These are phyloP conservation scores for Mesorhabditis belari DNA, from an alignment of 2,888 invertebrate genomes.

Conservation along the genomic window DNA sequence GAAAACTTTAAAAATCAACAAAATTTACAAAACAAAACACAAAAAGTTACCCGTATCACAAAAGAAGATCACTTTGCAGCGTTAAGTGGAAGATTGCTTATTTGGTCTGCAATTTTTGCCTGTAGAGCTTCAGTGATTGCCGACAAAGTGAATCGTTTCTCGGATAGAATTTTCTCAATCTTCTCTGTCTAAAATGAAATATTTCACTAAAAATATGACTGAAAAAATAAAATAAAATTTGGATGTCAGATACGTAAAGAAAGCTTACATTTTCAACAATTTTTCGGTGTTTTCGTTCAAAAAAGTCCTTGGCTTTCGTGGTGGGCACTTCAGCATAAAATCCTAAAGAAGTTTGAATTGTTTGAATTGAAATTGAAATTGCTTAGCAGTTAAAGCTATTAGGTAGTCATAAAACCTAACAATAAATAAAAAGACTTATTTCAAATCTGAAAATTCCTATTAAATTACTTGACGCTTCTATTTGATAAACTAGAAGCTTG, in stretches of 20 bases:
- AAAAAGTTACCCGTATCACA: neutral
- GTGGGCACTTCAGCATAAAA: neutral
- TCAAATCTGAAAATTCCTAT: too few species aligned
- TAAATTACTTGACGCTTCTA: too few species aligned
- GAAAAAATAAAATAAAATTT: too few species aligned
- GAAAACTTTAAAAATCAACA: too few species aligned
- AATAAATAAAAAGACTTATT: too few species aligned
- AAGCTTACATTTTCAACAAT: neutral
- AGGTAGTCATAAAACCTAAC: too few species aligned
- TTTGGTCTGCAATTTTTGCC: neutral
- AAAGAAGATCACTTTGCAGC: neutral
- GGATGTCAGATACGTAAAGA: too few species aligned
- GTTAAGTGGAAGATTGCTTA: neutral
- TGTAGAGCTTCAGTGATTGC: neutral
- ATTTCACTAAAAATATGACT: neutral
- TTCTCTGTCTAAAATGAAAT: neutral
- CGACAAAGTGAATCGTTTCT: neutral
- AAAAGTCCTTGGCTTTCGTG: neutral
- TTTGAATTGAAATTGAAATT: too few species aligned
- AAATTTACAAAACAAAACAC: neutral
- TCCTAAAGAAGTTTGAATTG: neutral
- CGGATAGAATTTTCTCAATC: neutral
- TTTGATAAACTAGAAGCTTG: too few species aligned
- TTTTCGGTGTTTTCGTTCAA: neutral
- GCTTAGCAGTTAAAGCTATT: too few species aligned